Conservation (phyloP, 1,140 invertebrate genomes). For the Probaryconus sp. region DNA sequence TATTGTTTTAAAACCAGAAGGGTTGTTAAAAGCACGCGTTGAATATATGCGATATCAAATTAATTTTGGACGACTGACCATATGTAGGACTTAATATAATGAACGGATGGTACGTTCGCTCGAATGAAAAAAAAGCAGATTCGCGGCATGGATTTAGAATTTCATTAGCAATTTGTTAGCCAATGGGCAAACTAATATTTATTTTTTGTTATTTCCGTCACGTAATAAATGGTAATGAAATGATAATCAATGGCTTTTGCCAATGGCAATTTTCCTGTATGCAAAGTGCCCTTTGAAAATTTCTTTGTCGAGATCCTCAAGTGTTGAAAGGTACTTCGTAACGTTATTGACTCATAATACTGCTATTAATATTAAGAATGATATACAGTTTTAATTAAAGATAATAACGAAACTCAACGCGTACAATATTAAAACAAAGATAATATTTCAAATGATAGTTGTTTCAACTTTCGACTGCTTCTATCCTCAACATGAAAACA, state of each 20-base stretch:
- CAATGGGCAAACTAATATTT: constrained; percentile 31
- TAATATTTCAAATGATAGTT: too few species aligned
- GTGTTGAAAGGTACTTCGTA: too few species aligned
- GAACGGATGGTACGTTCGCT: too few species aligned
- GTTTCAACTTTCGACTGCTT: too few species aligned
- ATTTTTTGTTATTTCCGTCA: constrained; percentile 12
- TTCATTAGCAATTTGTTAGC: constrained; percentile 29
- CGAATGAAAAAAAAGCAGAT: not conserved
- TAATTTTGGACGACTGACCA: not conserved
- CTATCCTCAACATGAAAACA: too few species aligned
- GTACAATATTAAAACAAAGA: too few species aligned
- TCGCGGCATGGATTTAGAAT: not conserved
- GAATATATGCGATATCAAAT: constrained; percentile 11
- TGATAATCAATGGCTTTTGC: constrained; percentile 32
- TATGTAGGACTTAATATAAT: too few species aligned
- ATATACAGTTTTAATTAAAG: too few species aligned
- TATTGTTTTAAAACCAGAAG: not conserved
- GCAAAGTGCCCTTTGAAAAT: not conserved
- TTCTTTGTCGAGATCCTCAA: not conserved
- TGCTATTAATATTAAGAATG: too few species aligned
- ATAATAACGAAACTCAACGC: too few species aligned
- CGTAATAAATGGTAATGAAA: constrained; percentile 28
- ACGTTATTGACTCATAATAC: too few species aligned
- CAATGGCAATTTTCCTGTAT: constrained; percentile 20
- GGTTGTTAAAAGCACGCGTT: constrained; percentile 1